Percentiles rank a stretch among this genome's conserved stretches.
These are phyloP conservation scores for Neocrepidodera transversa DNA, from an alignment of 2,888 invertebrate species.

Conservation along the genomic window DNA sequence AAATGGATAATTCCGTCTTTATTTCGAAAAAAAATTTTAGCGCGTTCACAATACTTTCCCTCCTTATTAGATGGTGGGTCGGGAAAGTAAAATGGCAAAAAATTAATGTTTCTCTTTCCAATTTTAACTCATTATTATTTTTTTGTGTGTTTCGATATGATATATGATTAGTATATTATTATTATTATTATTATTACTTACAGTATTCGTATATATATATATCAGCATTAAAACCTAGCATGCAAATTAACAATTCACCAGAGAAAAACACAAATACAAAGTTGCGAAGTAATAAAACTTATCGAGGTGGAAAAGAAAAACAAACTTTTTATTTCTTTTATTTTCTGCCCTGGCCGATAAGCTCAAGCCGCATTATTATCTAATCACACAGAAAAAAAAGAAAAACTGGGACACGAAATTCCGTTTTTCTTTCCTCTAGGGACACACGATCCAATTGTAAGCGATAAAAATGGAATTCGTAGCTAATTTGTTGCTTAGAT, in stretches of 20 bases:
- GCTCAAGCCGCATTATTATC: conserved; percentile 17
- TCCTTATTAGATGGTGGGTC: too few relatives aligned
- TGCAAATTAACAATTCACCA: conserved; percentile 26
- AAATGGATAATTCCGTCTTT: too few relatives aligned
- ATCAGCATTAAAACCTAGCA: conserved; percentile 17
- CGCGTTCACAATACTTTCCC: too few relatives aligned
- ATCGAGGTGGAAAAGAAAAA: conserved; percentile 17
- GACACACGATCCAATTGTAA: conserved; percentile 1
- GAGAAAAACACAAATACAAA: conserved; percentile 22
- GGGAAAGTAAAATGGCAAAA: too few relatives aligned
- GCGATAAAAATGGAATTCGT: background rate
- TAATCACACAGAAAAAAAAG: conserved; percentile 13
- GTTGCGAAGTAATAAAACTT: conserved; percentile 22
- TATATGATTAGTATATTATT: too few relatives aligned
- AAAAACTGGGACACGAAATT: conserved; percentile 14
- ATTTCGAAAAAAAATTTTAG: too few relatives aligned
- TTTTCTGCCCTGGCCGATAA: conserved; percentile 13
- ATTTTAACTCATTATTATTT: too few relatives aligned
- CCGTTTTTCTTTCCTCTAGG: conserved; percentile 10
- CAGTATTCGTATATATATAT: too few relatives aligned
- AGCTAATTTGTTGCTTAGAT: background rate
- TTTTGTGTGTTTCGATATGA: too few relatives aligned
- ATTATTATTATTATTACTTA: too few relatives aligned
- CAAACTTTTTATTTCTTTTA: conserved; percentile 13
- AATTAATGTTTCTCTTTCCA: too few relatives aligned